Evolutionary conservation across 2,797 vertebrate species (phyloP).

Genomic region (Typhlichthys eigenmanni): DNA sequence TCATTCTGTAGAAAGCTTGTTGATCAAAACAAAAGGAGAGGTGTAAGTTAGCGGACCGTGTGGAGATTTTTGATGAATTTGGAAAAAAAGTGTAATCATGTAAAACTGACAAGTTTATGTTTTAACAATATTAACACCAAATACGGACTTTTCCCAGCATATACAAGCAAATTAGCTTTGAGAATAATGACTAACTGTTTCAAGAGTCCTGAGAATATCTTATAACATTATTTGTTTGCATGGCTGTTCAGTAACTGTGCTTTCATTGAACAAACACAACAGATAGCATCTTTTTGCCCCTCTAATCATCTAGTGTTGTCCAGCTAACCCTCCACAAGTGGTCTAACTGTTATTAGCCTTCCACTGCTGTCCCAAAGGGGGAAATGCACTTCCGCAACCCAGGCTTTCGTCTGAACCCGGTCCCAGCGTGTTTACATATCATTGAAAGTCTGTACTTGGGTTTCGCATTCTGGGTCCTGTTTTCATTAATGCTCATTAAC

Average conservation of each 20-base stretch:
- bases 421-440: constrained; percentile 50
- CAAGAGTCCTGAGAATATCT: neutral
- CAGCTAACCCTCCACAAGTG: constrained; percentile 30
- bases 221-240: neutral
- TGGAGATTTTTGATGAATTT: no score
- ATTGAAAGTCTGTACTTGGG: constrained; percentile 53
- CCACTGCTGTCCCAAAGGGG: constrained; percentile 25
- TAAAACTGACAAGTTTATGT: no score
- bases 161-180: no score
- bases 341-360: constrained; percentile 41
- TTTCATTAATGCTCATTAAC: constrained; percentile 68
- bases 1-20: no score
- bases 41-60: no score
- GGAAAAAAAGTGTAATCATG: no score
- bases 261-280: neutral
- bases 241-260: neutral
- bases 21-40: no score
- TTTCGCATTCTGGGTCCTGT: constrained; percentile 42
- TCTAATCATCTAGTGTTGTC: constrained; percentile 30
- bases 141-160: no score
- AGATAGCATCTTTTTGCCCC: neutral
- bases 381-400: constrained; percentile 23
- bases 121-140: no score
- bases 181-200: no score
- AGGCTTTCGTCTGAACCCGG: constrained; percentile 52